Evolutionary conservation across 2,113 vertebrate genomes (phyloP).

Genomic region (Rattus norvegicus): GRCr8 NC_086039.1:70907501-70908000

Average conservation of each 20-base stretch:
- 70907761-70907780: too few relatives aligned
- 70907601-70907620: neutral
- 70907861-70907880: neutral
- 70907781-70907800: too few relatives aligned
- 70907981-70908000: neutral
- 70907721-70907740: too few relatives aligned
- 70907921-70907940: neutral
- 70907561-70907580: neutral
- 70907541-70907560: neutral
- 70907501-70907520: neutral
- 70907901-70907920: neutral
- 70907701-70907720: too few relatives aligned
- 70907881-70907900: neutral
- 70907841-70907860: neutral
- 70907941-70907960: neutral
- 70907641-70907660: neutral
- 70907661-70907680: too few relatives aligned
- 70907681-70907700: too few relatives aligned
- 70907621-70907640: neutral
- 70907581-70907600: neutral
- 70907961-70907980: neutral
- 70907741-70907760: too few relatives aligned
- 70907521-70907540: neutral
- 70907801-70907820: too few relatives aligned
- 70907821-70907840: neutral